These are phyloP conservation scores for Sisyra nigra DNA, from an alignment of 2,888 invertebrate species.

Conservation along the genomic window DNA sequence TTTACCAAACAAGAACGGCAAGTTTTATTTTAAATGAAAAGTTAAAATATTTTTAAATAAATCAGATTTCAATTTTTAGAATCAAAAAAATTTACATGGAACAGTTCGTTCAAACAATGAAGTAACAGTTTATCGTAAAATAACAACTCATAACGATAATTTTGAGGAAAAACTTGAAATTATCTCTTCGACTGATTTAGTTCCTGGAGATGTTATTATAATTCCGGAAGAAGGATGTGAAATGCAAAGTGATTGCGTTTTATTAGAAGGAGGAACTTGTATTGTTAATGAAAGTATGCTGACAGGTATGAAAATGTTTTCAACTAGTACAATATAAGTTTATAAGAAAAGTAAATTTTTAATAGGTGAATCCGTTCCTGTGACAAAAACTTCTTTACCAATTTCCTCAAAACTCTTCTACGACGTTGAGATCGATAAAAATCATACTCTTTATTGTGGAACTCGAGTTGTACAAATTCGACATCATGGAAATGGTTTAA, in stretches of 20 bases:
- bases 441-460: constrained; percentile 82
- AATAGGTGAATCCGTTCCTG: constrained; percentile 91
- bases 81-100: constrained; percentile 76
- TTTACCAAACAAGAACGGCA: constrained; percentile 71
- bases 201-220: constrained; percentile 81
- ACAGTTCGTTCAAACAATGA: constrained; percentile 72
- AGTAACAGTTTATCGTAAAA: constrained; percentile 44
- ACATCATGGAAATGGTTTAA: constrained; percentile 45
- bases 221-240: constrained; percentile 70
- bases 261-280: constrained; percentile 62
- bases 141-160: constrained; percentile 10
- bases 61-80: too few species aligned
- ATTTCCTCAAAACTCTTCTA: constrained; percentile 50
- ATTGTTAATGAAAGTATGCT: constrained; percentile 94
- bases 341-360: too few species aligned
- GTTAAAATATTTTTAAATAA: neutral
- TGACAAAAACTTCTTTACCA: constrained; percentile 82
- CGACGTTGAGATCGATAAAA: constrained; percentile 69
- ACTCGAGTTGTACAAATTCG: constrained; percentile 82
- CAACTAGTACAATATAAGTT: too few species aligned
- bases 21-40: constrained; percentile 8
- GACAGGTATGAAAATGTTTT: constrained; percentile 41
- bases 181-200: constrained; percentile 43
- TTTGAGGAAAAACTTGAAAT: neutral
- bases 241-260: constrained; percentile 82